phyloP scores from a whole-genome alignment of 2,888 invertebrate genomes.

The Ichneumoninae sp. region DNA sequence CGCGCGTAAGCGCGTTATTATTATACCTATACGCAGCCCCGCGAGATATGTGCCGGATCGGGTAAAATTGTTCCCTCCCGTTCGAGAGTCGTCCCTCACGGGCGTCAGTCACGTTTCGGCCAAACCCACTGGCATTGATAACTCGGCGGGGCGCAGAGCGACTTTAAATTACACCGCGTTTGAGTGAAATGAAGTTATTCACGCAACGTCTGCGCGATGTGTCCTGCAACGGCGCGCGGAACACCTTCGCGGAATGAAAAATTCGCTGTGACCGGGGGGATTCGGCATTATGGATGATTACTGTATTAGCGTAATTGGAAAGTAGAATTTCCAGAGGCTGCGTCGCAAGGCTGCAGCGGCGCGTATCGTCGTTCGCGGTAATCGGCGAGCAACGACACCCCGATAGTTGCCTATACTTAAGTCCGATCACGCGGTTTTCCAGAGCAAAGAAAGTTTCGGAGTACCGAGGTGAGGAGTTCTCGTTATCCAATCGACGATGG shows the following conservation, averaged over 20 bases:
- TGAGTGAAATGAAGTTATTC: conserved; percentile 65
- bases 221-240: background rate
- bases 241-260: conserved; percentile 43
- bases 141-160: conserved; percentile 34
- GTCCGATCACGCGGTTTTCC: too few relatives aligned
- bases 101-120: conserved; percentile 64
- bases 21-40: conserved; percentile 34
- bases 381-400: background rate
- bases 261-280: conserved; percentile 36
- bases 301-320: conserved; percentile 46
- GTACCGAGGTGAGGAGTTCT: too few relatives aligned
- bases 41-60: conserved; percentile 55
- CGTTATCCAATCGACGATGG: too few relatives aligned
- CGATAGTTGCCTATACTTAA: too few relatives aligned
- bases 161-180: conserved; percentile 63
- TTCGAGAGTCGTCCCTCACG: conserved; percentile 31
- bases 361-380: background rate
- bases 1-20: conserved; percentile 39
- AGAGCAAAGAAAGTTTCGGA: too few relatives aligned
- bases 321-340: background rate
- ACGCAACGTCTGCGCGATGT: conserved; percentile 36
- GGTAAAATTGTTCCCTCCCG: conserved; percentile 64
- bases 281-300: conserved; percentile 57
- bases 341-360: background rate
- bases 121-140: conserved; percentile 66